Percentiles rank a stretch among this genome's conserved stretches.
Conservation (phyloP, 2,113 vertebrate genomes). For the Bambusicola thoracicus region DNA sequence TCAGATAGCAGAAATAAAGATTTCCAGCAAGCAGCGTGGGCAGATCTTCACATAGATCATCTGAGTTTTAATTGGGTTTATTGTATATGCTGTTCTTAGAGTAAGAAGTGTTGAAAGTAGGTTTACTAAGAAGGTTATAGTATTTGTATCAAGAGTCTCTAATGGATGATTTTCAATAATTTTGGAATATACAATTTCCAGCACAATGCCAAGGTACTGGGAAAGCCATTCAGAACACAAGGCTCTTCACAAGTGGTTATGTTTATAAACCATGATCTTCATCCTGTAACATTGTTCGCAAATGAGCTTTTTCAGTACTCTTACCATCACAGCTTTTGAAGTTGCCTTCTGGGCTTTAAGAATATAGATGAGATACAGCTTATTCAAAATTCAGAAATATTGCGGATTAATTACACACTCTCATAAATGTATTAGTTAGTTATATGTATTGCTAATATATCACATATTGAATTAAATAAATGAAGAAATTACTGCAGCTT, state of each 20-base stretch:
- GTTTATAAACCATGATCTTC: not conserved
- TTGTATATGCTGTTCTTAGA: not conserved
- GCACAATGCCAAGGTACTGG: not conserved
- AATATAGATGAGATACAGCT: not conserved
- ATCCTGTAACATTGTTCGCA: not conserved
- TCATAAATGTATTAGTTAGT: slow-evolving; percentile 17
- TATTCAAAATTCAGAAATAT: slow-evolving; percentile 39
- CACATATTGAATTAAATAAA: slow-evolving; percentile 35
- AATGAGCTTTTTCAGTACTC: slow-evolving; percentile 23
- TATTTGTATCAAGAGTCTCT: not conserved
- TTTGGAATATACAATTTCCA: not conserved
- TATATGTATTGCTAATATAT: not conserved
- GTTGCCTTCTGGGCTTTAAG: not conserved
- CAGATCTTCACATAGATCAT: not conserved
- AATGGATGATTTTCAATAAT: not conserved
- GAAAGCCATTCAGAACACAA: slow-evolving; percentile 20
- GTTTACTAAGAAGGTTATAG: not conserved
- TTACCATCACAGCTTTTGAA: not conserved
- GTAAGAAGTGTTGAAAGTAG: not conserved
- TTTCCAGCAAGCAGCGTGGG: not conserved
- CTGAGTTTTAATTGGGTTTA: not conserved
- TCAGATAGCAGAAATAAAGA: not conserved
- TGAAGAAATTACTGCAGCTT: slow-evolving; percentile 33
- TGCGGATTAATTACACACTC: slow-evolving; percentile 29
- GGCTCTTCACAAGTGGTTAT: not conserved